phyloP scores from a whole-genome alignment of 2,113 vertebrate species.

The Colistium nudipinnis region DNA sequence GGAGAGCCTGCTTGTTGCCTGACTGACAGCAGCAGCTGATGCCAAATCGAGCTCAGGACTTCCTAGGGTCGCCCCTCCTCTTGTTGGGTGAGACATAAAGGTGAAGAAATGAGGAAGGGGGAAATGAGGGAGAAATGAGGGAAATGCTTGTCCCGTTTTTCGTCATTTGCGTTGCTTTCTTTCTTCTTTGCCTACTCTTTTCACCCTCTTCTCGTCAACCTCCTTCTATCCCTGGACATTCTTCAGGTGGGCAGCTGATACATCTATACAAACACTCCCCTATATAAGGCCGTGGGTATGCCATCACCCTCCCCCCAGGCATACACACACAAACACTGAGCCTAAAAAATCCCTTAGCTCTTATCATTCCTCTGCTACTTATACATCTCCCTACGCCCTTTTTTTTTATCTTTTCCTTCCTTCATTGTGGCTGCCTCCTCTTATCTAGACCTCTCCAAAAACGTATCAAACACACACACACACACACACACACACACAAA shows the following conservation, averaged over 20 bases:
- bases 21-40: conserved; percentile 77
- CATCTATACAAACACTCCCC: conserved; percentile 54
- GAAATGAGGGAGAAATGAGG: background rate
- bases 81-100: background rate
- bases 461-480: too few species aligned
- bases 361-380: background rate
- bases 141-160: background rate
- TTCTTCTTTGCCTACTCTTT: too few species aligned
- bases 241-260: conserved; percentile 74
- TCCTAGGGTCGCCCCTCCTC: background rate
- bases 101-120: background rate
- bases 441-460: background rate
- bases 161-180: background rate
- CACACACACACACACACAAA: too few species aligned
- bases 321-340: too few species aligned
- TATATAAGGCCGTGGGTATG: conserved; percentile 79
- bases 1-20: conserved; percentile 21
- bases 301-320: conserved; percentile 14
- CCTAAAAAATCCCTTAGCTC: too few species aligned
- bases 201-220: background rate
- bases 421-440: too few species aligned
- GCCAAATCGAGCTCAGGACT: background rate
- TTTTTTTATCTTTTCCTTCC: background rate
- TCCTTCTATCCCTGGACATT: conserved; percentile 87
- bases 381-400: background rate